phyloP scores from a whole-genome alignment of 2,888 invertebrate genomes.

The Drosophila conformis region DNA sequence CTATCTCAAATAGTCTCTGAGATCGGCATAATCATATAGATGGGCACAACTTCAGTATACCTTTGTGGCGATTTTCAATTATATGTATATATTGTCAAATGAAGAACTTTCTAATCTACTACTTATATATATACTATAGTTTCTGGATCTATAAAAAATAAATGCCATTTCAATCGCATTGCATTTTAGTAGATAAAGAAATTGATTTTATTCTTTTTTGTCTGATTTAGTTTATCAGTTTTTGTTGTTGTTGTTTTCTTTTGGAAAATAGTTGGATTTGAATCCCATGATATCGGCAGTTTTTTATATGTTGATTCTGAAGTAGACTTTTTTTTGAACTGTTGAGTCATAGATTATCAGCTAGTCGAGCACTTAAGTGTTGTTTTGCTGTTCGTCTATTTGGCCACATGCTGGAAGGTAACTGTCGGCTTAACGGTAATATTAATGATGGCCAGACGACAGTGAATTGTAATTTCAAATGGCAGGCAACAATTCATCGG shows the following conservation, averaged over 20 bases:
- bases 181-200: neutral
- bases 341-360: neutral
- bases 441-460: slow-evolving; percentile 71
- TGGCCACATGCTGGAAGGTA: neutral
- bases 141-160: neutral
- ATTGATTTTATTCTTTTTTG: neutral
- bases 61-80: neutral
- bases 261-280: neutral
- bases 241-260: too few relatives aligned
- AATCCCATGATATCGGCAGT: neutral
- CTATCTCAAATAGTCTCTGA: neutral
- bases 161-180: neutral
- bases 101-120: neutral
- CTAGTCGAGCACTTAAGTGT: neutral
- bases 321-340: neutral
- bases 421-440: slow-evolving; percentile 23
- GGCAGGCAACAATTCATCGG: slow-evolving; percentile 5
- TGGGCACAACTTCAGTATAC: neutral
- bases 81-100: neutral
- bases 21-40: neutral
- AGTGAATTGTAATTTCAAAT: slow-evolving; percentile 53
- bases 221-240: neutral
- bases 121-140: neutral
- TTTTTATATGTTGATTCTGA: neutral
- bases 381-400: neutral